These are phyloP conservation scores for Eupithecia dodoneata DNA, from an alignment of 2,888 invertebrate species.

Conservation along the genomic window DNA sequence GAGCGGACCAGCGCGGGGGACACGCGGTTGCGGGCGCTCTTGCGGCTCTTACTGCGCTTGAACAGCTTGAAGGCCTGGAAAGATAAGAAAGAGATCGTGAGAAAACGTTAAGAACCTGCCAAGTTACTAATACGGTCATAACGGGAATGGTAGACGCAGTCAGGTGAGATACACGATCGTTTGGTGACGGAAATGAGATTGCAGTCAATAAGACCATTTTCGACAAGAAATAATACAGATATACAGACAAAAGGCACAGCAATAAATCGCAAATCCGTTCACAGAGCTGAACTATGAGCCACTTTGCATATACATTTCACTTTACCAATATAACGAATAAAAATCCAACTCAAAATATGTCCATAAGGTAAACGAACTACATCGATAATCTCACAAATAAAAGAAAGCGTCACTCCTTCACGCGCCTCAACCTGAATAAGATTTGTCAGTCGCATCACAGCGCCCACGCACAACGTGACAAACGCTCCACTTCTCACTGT, in stretches of 20 bases:
- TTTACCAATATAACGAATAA: background rate
- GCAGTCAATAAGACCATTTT: background rate
- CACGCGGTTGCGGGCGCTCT: slow-evolving; percentile 68
- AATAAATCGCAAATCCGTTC: background rate
- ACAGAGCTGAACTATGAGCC: background rate
- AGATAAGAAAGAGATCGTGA: slow-evolving; percentile 43
- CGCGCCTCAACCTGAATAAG: background rate
- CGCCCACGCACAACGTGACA: background rate
- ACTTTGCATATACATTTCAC: background rate
- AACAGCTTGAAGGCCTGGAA: slow-evolving; percentile 79
- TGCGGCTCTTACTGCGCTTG: slow-evolving; percentile 69
- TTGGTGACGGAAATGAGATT: background rate
- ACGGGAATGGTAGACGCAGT: background rate
- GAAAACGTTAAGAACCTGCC: background rate
- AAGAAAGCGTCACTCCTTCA: background rate
- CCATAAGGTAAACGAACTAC: background rate
- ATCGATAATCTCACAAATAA: background rate
- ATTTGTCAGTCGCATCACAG: background rate
- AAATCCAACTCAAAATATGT: background rate
- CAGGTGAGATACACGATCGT: background rate
- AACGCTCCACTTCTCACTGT: background rate
- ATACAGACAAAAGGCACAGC: background rate
- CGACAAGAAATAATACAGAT: background rate
- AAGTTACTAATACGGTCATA: background rate
- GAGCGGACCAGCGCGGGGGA: slow-evolving; percentile 71